phyloP scores from a whole-genome alignment of 2,113 vertebrate species.

The Oophaga pumilio region DNA sequence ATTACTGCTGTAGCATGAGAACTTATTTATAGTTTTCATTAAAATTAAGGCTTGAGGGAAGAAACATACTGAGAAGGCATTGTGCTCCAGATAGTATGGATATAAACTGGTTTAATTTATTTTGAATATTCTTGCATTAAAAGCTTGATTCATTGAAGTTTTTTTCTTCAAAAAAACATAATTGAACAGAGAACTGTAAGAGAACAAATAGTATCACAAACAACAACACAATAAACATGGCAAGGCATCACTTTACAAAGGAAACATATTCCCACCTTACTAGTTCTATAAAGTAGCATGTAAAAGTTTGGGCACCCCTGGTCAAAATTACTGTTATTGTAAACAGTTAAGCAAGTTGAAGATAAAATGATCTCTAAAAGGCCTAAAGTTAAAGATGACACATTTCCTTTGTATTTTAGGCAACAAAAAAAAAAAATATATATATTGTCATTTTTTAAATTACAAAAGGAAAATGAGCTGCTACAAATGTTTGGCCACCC shows the following conservation, averaged over 20 bases:
- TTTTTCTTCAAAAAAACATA: neutral
- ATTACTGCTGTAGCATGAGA: slow-evolving; percentile 53
- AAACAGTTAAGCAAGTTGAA: no score
- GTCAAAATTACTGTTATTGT: no score
- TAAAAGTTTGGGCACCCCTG: no score
- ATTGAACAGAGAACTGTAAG: slow-evolving; percentile 14
- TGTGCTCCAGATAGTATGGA: neutral
- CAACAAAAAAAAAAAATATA: no score
- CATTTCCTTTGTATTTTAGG: no score
- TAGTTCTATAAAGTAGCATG: neutral
- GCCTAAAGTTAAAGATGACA: no score
- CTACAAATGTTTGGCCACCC: no score
- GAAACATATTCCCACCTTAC: neutral
- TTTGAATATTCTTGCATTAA: neutral
- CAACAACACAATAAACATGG: neutral
- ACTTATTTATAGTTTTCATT: slow-evolving; percentile 55
- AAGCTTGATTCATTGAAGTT: neutral
- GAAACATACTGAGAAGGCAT: slow-evolving; percentile 12
- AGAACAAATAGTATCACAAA: neutral
- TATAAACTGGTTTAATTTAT: slow-evolving; percentile 2
- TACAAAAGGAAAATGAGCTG: no score
- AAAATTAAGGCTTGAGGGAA: slow-evolving; percentile 42
- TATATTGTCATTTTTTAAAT: no score
- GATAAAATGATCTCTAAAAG: no score
- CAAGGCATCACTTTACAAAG: neutral